A percentile compares a stretch with the other conserved stretches of the same genome.
phyloP scores from a whole-genome alignment of 1,140 invertebrate genomes.

The Zaprionus nigranus region DNA sequence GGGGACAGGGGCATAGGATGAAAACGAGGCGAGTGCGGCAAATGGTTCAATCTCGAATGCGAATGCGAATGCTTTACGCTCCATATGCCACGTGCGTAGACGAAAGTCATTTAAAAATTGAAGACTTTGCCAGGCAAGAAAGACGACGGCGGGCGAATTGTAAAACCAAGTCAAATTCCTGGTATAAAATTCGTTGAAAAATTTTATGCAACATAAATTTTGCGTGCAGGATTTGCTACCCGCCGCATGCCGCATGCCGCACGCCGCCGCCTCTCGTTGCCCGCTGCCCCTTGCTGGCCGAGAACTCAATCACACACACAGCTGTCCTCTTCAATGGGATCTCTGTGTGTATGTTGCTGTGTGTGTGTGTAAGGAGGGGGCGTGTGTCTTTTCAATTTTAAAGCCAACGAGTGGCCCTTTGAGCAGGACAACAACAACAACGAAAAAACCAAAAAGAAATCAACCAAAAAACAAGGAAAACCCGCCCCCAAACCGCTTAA shows the following conservation, averaged over 20 bases:
- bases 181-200: constrained; percentile 81
- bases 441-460: constrained; percentile 15
- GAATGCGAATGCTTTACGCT: constrained; percentile 72
- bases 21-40: not conserved
- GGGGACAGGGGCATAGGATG: not conserved
- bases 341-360: not conserved
- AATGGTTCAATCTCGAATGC: constrained; percentile 19
- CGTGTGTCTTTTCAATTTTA: constrained; percentile 79
- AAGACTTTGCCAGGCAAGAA: constrained; percentile 50
- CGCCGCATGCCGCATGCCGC: constrained; percentile 21
- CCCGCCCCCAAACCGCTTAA: constrained; percentile 65
- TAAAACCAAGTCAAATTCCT: constrained; percentile 76
- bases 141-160: constrained; percentile 24
- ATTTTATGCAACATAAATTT: constrained; percentile 83
- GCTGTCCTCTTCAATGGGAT: constrained; percentile 38
- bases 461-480: constrained; percentile 34
- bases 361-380: constrained; percentile 29
- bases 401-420: constrained; percentile 63
- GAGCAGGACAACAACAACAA: constrained; percentile 13
- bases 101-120: constrained; percentile 74
- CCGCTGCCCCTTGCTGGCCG: constrained; percentile 11
- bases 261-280: not conserved
- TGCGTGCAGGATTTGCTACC: constrained; percentile 72
- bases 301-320: constrained; percentile 72
- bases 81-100: constrained; percentile 78